Evolutionary conservation across 2,113 vertebrate species (phyloP).

Genomic region (Prunella fulvescens): DNA sequence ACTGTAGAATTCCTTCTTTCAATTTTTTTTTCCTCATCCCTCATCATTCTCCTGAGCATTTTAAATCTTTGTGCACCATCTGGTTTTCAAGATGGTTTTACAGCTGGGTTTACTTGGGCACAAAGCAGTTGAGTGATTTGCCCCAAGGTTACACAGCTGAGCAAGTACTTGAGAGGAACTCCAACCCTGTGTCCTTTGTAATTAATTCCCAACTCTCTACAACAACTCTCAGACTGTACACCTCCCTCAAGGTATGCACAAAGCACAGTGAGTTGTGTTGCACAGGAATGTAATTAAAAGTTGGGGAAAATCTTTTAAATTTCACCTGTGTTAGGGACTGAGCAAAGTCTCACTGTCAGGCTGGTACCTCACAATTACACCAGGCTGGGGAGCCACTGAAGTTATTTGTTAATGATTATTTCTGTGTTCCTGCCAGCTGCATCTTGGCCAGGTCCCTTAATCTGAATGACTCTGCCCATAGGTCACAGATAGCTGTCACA

Average conservation of each 20-base stretch:
- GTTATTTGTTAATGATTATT: background rate
- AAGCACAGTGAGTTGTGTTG: background rate
- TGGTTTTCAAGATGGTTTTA: slow-evolving; percentile 40
- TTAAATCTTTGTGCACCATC: slow-evolving; percentile 18
- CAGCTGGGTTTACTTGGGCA: slow-evolving; percentile 33
- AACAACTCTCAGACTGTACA: background rate
- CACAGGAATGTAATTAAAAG: background rate
- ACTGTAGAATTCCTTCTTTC: background rate
- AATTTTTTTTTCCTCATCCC: background rate
- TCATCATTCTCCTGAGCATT: background rate
- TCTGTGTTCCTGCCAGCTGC: background rate
- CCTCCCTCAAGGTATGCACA: background rate
- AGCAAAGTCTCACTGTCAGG: background rate
- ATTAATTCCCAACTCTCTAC: background rate
- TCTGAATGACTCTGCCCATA: background rate
- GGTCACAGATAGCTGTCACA: background rate
- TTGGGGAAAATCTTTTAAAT: background rate
- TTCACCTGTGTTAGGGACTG: background rate
- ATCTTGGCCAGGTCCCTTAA: background rate
- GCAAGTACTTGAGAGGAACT: background rate
- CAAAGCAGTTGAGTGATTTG: slow-evolving; percentile 11
- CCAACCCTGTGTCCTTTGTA: background rate
- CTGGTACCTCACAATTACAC: background rate
- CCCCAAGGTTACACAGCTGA: slow-evolving; percentile 41
- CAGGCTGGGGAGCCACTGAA: background rate